These are phyloP conservation scores for Adineta ricciae DNA, from an alignment of 2,888 invertebrate genomes.

Conservation along the genomic window DNA sequence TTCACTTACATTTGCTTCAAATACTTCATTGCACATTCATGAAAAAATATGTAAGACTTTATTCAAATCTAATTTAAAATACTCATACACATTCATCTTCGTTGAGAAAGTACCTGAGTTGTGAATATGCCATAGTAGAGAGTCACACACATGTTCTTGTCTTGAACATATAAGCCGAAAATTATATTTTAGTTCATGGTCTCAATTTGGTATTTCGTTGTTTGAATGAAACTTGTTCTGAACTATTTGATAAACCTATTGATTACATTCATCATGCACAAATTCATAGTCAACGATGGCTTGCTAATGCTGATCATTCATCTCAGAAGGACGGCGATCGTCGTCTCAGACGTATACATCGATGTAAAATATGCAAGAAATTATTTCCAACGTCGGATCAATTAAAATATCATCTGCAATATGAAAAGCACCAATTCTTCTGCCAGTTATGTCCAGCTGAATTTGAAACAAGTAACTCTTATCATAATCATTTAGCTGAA, in stretches of 20 bases:
- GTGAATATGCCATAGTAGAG: no score
- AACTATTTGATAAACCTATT: conserved; percentile 15
- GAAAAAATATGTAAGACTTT: no score
- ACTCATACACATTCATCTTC: no score
- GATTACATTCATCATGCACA: conserved; percentile 18
- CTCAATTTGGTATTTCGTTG: conserved; percentile 20
- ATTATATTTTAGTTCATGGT: neutral
- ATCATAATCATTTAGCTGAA: conserved; percentile 26
- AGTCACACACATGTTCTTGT: no score
- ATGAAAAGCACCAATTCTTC: neutral
- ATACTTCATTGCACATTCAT: no score
- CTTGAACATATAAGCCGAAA: no score
- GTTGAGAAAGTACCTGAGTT: no score
- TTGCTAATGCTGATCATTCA: no score
- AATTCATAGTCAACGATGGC: neutral
- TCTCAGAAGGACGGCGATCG: no score
- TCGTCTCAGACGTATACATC: neutral
- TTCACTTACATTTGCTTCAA: no score
- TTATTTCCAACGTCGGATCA: neutral
- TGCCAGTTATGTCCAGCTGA: conserved; percentile 16
- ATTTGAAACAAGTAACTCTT: conserved; percentile 18
- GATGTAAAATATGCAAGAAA: neutral
- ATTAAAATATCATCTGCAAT: neutral
- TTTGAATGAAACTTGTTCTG: conserved; percentile 20
- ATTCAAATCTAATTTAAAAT: no score